Evolutionary conservation across 2,888 invertebrate genomes (phyloP).

Genomic region (Drosophila percnosoma): DNA sequence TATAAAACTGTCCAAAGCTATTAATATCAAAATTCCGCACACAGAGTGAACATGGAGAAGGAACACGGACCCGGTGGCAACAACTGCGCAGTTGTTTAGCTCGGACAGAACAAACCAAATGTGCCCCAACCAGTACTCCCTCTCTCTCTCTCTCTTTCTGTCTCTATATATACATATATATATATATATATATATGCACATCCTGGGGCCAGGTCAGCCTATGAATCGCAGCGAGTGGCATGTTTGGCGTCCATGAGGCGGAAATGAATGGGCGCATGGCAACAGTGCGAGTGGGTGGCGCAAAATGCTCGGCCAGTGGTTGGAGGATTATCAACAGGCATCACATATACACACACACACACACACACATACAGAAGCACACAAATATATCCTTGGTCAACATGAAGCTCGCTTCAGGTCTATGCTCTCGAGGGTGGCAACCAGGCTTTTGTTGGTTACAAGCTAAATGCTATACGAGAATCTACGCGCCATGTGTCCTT

Average conservation of each 20-base stretch:
- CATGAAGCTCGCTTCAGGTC: constrained; percentile 50
- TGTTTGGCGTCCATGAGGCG: constrained; percentile 81
- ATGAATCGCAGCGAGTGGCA: constrained; percentile 69
- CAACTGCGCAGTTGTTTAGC: constrained; percentile 69
- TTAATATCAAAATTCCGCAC: constrained; percentile 80
- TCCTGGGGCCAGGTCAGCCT: constrained; percentile 65
- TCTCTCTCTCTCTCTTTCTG: constrained; percentile 2
- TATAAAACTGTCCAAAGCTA: constrained; percentile 82
- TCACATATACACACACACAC: constrained; percentile 15
- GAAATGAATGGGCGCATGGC: constrained; percentile 74
- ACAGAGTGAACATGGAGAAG: constrained; percentile 26
- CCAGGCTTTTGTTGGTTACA: constrained; percentile 71
- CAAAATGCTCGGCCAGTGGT: constrained; percentile 44
- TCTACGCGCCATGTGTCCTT: constrained; percentile 78
- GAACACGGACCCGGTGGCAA: constrained; percentile 16
- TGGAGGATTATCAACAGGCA: constrained; percentile 76
- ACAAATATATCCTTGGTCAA: constrained; percentile 55
- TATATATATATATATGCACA: constrained; percentile 15
- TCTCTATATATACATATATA: background rate
- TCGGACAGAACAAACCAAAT: constrained; percentile 38
- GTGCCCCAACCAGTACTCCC: background rate
- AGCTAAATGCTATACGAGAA: constrained; percentile 73
- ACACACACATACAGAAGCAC: constrained; percentile 12
- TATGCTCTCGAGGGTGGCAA: constrained; percentile 37
- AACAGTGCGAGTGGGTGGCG: constrained; percentile 33